Conservation (phyloP, 2,888 invertebrate genomes). For the Globia sparganii region DNA sequence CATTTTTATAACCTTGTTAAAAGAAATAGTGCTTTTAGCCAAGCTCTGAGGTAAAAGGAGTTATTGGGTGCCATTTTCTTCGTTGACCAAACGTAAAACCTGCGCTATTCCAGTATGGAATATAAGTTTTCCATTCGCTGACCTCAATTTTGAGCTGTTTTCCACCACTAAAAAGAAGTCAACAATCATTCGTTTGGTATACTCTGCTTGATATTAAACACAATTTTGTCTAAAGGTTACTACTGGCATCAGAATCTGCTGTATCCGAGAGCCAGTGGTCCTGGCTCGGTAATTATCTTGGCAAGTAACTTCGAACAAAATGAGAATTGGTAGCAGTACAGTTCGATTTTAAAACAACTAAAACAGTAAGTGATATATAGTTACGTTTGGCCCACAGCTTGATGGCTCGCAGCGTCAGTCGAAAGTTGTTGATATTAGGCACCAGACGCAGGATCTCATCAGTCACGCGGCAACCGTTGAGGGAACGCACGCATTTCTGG, state of each 20-base stretch:
- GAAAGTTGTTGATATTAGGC: conserved; percentile 98
- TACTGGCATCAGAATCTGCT: neutral
- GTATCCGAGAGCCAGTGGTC: neutral
- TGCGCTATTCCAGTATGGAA: neutral
- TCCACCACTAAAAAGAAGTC: neutral
- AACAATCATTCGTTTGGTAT: neutral
- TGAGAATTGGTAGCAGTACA: neutral
- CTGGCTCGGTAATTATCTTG: neutral
- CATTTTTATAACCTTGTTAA: neutral
- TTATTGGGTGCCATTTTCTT: neutral
- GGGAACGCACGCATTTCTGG: conserved; percentile 98
- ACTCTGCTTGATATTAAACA: neutral
- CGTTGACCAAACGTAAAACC: neutral
- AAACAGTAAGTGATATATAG: neutral
- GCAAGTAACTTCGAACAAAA: neutral
- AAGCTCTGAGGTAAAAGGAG: neutral
- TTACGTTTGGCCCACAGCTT: conserved; percentile 96
- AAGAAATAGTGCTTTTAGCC: neutral
- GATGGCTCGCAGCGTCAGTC: conserved; percentile 97
- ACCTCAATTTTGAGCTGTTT: too few species aligned
- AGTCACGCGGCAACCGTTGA: conserved; percentile 99
- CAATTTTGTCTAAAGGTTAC: too few species aligned
- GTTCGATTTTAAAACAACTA: neutral
- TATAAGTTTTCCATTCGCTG: neutral
- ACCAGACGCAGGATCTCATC: conserved; percentile 99